A percentile compares a stretch with the other conserved stretches of the same genome.
Evolutionary conservation across 2,888 invertebrate species (phyloP).

Genomic region (Drepanosiphum platanoidis): DNA sequence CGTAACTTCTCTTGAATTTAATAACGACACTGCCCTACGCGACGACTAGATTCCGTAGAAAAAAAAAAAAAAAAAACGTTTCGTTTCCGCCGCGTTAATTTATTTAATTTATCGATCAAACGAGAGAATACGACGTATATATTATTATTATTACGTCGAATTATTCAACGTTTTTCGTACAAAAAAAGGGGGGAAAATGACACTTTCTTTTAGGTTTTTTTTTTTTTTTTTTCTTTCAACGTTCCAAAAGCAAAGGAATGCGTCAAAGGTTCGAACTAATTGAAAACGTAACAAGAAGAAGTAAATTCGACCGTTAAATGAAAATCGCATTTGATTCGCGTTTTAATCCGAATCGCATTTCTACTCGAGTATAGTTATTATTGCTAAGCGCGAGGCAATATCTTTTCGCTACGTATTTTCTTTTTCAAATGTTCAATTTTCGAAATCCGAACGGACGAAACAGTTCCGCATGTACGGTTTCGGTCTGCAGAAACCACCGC

Average conservation of each 20-base stretch:
- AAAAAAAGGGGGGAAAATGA: neutral
- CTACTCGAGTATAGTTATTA: neutral
- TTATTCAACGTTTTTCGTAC: too few relatives aligned
- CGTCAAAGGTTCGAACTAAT: neutral
- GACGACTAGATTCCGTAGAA: too few relatives aligned
- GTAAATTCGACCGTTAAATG: neutral
- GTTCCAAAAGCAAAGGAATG: neutral
- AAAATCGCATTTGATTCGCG: neutral
- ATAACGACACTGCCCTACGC: too few relatives aligned
- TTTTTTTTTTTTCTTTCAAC: neutral
- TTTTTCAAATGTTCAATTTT: neutral
- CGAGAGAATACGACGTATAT: too few relatives aligned
- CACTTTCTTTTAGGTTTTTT: neutral
- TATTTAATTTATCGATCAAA: too few relatives aligned
- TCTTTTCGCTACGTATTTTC: neutral
- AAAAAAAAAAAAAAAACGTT: too few relatives aligned
- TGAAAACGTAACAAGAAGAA: neutral
- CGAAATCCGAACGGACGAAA: neutral
- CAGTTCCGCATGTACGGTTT: too few relatives aligned
- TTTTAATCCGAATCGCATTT: too few relatives aligned
- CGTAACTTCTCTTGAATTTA: too few relatives aligned
- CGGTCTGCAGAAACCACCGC: too few relatives aligned
- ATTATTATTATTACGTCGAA: too few relatives aligned
- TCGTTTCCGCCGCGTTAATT: too few relatives aligned
- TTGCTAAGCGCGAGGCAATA: neutral